Conservation (phyloP, 2,113 vertebrate genomes). For the Hypanus sabinus region DNA sequence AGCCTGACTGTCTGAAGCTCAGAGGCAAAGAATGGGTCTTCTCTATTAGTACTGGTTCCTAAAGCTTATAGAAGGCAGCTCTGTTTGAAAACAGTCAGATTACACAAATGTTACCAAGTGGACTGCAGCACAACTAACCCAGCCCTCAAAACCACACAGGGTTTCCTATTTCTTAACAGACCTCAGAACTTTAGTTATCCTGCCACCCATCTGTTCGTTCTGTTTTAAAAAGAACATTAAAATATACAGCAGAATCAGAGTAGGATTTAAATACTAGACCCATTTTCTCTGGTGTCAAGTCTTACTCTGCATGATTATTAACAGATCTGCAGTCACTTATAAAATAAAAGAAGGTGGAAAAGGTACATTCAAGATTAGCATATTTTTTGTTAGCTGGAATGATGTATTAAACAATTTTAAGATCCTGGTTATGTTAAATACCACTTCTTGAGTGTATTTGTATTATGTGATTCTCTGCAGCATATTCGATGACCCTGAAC, state of each 20-base stretch:
- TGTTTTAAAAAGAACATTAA: conserved; percentile 12
- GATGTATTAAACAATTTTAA: background rate
- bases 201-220: background rate
- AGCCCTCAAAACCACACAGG: conserved; percentile 30
- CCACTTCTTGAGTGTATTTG: background rate
- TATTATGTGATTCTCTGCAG: no score
- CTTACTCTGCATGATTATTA: background rate
- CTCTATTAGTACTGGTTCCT: conserved; percentile 69
- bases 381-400: background rate
- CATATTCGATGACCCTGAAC: background rate
- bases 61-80: conserved; percentile 51
- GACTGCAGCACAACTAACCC: background rate
- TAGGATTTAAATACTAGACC: background rate
- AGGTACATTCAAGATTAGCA: background rate
- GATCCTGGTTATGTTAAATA: background rate
- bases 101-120: conserved; percentile 41
- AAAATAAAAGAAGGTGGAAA: background rate
- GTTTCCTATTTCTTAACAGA: conserved; percentile 18
- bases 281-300: background rate
- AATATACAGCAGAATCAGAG: background rate
- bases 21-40: conserved; percentile 68
- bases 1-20: conserved; percentile 84
- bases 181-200: conserved; percentile 13
- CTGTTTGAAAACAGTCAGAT: conserved; percentile 57
- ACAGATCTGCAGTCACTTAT: background rate